Evolutionary conservation across 2,888 invertebrate genomes (phyloP).

Genomic region (Melitaea athalia): DNA sequence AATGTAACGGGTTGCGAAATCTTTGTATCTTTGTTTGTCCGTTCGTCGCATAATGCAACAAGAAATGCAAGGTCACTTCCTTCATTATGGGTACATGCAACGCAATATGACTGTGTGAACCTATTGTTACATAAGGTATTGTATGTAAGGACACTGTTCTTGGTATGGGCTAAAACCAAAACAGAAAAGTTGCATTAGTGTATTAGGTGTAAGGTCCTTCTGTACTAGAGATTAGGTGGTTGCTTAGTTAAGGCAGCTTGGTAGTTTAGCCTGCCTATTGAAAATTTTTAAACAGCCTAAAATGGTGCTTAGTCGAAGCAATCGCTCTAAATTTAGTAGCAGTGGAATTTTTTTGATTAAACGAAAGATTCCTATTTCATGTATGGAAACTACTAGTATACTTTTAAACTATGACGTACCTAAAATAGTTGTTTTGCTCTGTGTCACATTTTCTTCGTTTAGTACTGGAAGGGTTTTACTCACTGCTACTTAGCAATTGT

Average conservation of each 20-base stretch:
- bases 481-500: conserved; percentile 1
- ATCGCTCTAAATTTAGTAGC: too few relatives aligned
- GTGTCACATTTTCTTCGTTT: background rate
- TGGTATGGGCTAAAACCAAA: background rate
- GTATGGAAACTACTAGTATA: too few relatives aligned
- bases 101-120: background rate
- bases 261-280: too few relatives aligned
- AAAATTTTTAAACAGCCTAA: too few relatives aligned
- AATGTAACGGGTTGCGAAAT: conserved; percentile 28
- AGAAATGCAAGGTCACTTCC: conserved; percentile 24
- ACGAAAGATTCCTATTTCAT: too few relatives aligned
- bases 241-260: too few relatives aligned
- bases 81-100: conserved; percentile 7
- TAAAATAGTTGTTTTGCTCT: background rate
- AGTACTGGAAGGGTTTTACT: background rate
- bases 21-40: conserved; percentile 25
- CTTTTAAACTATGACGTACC: too few relatives aligned
- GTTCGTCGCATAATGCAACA: conserved; percentile 15
- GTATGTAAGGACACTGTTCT: background rate
- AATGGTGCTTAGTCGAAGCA: too few relatives aligned
- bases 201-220: too few relatives aligned
- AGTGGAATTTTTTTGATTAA: too few relatives aligned
- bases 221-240: too few relatives aligned
- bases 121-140: background rate
- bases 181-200: background rate